Base-by-base conservation (phyloP, 2,113 vertebrate genomes). In the Callionymus lyra region DNA sequence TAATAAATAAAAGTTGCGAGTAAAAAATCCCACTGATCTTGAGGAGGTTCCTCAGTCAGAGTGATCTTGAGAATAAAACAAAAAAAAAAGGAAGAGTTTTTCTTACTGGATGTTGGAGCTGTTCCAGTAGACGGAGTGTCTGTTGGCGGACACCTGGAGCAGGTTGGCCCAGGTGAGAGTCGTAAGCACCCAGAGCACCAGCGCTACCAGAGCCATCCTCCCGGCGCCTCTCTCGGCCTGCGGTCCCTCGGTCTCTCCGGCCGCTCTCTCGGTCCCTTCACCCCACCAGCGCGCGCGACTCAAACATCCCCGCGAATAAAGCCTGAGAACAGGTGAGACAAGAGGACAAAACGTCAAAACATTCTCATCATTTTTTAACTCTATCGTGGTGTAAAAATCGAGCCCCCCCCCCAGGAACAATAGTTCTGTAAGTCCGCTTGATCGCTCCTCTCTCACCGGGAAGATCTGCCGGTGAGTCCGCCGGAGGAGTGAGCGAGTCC, bases 121-220 rank as follows among this genome's bases (percentile, higher is more conserved):
- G 86, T 94, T 94, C 91, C 91, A 93, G 79, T 94, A 90, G 44
- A 93, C 90, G 35, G 91, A 88, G 63, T 94, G 91, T 54, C 91
- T 85, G 81, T 89, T 91, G 54, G 87, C 87, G 56, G 81, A 63
- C 77, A 77, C 79, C 81, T 77, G 84, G 79, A 76, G 51, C 66
- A 79, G 59, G 75, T 75, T 78, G 34, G 69, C 65, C 72, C 84
- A 86, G 84, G 84, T 85, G 76, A 87, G 77, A 77, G 81, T 78
- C 47, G 78, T 79, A 58, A 87, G 72, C 66, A 82, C 74, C 72
- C 72, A 81, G 55, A 86, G 65, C 77, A 63, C 74, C 65, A 84
- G 67, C 66, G 59, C 68, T 36, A 66, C 71, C 72, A 81, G 68
- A 72, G 84, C 85, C 86, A 87, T 87, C 80, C 79, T 84, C 81